phyloP scores from a whole-genome alignment of 2,113 vertebrate genomes.

The Lycocorax pyrrhopterus region DNA sequence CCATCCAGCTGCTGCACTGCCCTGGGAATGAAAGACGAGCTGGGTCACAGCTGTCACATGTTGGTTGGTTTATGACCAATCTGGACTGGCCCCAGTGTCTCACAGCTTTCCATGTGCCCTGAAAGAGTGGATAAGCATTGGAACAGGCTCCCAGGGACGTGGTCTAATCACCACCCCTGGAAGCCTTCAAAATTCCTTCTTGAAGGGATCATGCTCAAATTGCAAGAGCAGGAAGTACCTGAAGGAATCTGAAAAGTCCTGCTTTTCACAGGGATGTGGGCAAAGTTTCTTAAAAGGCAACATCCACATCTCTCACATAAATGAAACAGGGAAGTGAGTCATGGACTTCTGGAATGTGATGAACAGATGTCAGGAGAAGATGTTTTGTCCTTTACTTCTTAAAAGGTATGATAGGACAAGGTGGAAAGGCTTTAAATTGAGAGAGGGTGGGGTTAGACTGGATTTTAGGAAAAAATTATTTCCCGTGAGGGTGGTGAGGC shows the following conservation, averaged over 20 bases:
- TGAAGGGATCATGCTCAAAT: neutral
- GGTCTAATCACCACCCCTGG: neutral
- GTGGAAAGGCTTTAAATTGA: neutral
- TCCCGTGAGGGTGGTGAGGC: neutral
- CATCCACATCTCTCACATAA: too few relatives aligned
- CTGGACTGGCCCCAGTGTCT: rapidly evolving
- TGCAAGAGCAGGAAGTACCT: neutral
- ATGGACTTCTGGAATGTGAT: neutral
- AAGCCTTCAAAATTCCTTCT: neutral
- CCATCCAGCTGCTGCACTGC: neutral
- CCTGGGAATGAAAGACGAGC: neutral
- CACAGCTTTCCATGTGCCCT: neutral
- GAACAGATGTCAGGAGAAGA: neutral
- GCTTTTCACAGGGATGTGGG: neutral
- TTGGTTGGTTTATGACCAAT: neutral
- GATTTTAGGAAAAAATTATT: neutral
- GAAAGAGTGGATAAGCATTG: neutral
- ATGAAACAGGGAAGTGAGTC: neutral
- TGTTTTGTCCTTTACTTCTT: neutral
- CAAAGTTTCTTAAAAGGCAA: neutral
- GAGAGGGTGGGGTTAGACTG: neutral
- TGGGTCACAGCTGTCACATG: neutral
- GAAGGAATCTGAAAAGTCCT: neutral
- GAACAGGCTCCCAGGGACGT: neutral
- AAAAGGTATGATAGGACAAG: neutral